Percentiles rank a stretch among this genome's conserved stretches.
phyloP scores from a whole-genome alignment of 2,797 vertebrate species.

The Diglossa cyanea region DNA sequence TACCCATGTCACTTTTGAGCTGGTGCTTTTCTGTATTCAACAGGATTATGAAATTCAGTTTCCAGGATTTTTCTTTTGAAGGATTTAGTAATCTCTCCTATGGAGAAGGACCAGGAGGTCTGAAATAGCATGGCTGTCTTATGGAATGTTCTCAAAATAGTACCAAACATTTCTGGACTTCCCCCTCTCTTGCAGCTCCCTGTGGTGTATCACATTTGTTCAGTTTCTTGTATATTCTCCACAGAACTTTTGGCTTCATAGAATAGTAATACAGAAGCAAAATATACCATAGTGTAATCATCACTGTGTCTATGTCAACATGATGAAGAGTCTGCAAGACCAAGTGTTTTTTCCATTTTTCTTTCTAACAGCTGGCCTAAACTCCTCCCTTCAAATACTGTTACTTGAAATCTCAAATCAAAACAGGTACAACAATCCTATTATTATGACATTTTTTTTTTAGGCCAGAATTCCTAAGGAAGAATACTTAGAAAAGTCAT shows the following conservation, averaged over 20 bases:
- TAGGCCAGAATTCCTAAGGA: not conserved
- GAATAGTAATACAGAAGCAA: not conserved
- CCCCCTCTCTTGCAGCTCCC: not conserved
- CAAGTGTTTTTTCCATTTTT: not conserved
- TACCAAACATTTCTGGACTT: not conserved
- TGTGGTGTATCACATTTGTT: not conserved
- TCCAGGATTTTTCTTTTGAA: not conserved
- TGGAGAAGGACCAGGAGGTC: not conserved
- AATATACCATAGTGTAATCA: not conserved
- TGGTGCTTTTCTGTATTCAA: not conserved
- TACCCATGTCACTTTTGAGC: not conserved
- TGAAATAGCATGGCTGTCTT: not conserved
- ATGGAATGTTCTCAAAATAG: not conserved
- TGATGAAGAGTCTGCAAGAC: not conserved
- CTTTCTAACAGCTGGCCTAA: not conserved
- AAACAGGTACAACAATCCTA: not conserved
- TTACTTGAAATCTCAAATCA: not conserved
- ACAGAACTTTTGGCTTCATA: not conserved
- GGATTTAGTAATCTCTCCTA: not conserved
- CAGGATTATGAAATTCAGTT: not conserved
- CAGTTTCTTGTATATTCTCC: not conserved
- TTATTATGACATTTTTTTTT: not conserved
- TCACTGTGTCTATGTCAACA: not conserved
- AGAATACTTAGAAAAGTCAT: not conserved
- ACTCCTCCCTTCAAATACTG: not conserved